phyloP scores from a whole-genome alignment of 1,140 invertebrate genomes.

The Caenorhabditis inopinata region DNA sequence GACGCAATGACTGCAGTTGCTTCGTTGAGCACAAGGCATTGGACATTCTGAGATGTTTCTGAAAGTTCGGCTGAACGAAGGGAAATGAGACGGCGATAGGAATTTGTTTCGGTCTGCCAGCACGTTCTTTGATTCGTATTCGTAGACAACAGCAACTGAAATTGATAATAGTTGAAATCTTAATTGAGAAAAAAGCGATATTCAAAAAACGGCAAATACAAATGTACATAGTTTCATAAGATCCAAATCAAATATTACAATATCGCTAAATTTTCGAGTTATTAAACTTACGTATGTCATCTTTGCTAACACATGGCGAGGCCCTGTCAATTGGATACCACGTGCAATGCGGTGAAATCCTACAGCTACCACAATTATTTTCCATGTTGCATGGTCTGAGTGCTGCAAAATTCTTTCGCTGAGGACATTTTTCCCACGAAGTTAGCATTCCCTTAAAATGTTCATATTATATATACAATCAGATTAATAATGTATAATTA shows the following conservation, averaged over 20 bases:
- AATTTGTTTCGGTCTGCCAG: background rate
- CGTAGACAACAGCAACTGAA: constrained; percentile 1
- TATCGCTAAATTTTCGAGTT: too few relatives aligned
- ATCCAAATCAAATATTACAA: too few relatives aligned
- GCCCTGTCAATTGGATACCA: constrained; percentile 60
- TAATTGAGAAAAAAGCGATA: background rate
- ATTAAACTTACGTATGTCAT: constrained; percentile 56
- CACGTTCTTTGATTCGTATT: background rate
- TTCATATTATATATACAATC: background rate
- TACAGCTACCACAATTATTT: constrained; percentile 59
- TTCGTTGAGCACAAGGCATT: constrained; percentile 51
- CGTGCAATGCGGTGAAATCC: constrained; percentile 55
- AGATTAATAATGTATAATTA: background rate
- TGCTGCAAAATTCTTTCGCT: background rate
- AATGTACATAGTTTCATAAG: too few relatives aligned
- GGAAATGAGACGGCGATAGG: constrained; percentile 2
- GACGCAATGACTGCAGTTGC: constrained; percentile 53
- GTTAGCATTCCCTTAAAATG: constrained; percentile 25
- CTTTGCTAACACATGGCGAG: constrained; percentile 57
- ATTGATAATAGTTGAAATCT: background rate
- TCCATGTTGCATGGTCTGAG: constrained; percentile 54
- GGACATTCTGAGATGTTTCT: constrained; percentile 48
- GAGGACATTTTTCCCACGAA: constrained; percentile 34
- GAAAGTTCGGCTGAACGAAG: background rate
- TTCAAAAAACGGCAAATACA: background rate